Conservation (phyloP, 2,797 vertebrate genomes). For the Sebastes oblongus region DNA sequence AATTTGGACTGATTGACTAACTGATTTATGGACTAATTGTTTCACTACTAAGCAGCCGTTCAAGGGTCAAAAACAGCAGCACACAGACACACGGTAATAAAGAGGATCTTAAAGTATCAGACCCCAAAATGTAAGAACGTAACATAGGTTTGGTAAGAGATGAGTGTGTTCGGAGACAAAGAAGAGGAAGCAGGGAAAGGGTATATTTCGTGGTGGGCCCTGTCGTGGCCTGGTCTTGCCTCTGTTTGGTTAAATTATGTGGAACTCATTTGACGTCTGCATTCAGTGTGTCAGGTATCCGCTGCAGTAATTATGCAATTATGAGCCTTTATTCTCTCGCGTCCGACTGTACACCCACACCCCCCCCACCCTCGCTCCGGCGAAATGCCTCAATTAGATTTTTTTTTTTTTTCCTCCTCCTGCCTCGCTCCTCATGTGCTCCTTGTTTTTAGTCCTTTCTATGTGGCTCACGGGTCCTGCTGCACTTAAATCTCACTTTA, state of each 20-base stretch:
- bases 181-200: constrained; percentile 25
- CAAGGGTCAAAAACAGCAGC: neutral
- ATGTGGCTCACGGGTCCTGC: neutral
- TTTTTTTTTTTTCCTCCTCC: neutral
- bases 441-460: constrained; percentile 48
- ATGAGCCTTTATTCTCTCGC: constrained; percentile 83
- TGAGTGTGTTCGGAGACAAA: constrained; percentile 9
- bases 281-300: constrained; percentile 85
- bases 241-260: constrained; percentile 87
- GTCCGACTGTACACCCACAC: constrained; percentile 67
- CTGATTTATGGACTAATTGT: neutral
- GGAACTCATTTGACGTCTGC: constrained; percentile 85
- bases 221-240: constrained; percentile 76
- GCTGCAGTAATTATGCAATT: constrained; percentile 87
- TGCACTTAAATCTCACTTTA: constrained; percentile 25
- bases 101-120: neutral
- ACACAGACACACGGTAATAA: neutral
- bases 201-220: constrained; percentile 62
- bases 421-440: constrained; percentile 25
- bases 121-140: neutral
- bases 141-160: neutral
- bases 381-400: constrained; percentile 76
- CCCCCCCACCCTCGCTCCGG: constrained; percentile 25
- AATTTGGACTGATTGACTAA: too few relatives aligned
- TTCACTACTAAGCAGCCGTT: neutral